phyloP scores from a whole-genome alignment of 35 echinoderm and acorn worm species.

The Anneissia japonica region DNA sequence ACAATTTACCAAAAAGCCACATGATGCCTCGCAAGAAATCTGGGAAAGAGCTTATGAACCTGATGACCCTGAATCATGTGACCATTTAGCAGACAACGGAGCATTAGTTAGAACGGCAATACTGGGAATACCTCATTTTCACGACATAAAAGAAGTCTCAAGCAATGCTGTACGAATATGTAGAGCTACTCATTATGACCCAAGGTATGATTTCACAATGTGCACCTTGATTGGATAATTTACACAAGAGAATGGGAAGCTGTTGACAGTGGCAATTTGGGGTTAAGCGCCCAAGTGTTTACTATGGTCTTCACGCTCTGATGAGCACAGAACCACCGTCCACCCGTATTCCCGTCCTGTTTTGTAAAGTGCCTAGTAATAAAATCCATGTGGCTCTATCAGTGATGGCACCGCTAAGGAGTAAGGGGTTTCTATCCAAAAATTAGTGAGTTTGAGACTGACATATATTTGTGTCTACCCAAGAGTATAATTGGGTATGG shows the following conservation, averaged over 20 bases:
- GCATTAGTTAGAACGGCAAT: conserved; percentile 64
- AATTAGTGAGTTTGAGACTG: no score
- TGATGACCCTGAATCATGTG: conserved; percentile 51
- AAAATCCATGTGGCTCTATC: no score
- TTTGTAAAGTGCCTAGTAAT: no score
- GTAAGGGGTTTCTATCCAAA: no score
- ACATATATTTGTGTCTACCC: no score
- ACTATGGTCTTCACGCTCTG: no score
- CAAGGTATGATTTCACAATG: conserved; percentile 36
- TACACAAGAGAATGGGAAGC: background rate
- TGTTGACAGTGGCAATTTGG: no score
- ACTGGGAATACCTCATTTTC: conserved; percentile 67
- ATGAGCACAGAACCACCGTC: no score
- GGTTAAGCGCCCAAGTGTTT: no score
- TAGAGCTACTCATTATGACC: conserved; percentile 59
- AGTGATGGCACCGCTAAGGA: no score
- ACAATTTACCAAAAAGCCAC: conserved; percentile 40
- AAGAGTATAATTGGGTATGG: no score
- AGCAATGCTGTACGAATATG: conserved; percentile 64
- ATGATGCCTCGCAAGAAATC: conserved; percentile 43
- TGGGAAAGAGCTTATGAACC: conserved; percentile 50
- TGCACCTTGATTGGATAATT: background rate
- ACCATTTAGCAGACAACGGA: conserved; percentile 69
- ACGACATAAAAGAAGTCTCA: conserved; percentile 58
- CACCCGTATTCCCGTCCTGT: no score